Evolutionary conservation across 2,888 invertebrate species (phyloP), one percentile per base, ranked within the genome.

Genomic region (Archaeoteleia sp.): DNA sequence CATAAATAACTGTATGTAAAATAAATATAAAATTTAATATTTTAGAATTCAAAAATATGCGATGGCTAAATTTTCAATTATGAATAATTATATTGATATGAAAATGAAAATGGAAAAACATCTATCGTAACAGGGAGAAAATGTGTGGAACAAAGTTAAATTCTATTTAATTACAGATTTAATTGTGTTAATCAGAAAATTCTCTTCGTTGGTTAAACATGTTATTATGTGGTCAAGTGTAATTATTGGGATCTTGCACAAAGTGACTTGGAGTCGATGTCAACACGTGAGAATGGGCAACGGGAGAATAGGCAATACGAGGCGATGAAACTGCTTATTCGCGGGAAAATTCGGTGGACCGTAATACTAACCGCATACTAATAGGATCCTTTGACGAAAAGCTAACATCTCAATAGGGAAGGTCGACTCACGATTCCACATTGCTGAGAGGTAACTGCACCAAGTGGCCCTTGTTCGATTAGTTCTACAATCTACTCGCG

Each of bases 361-460:
- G 68, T 70, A 74, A 74, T 77, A 73, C 78, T 77, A 77, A 78
- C 75, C 74, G 78, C 76, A 78, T 77, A 74, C 75, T 77, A 78
- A 78, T 78, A 73, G 74, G 67, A 65, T 55, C 74, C 76, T 78
- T 81, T 81, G 79, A 78, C 75, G 75, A 74, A 75, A 75, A 77
- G 78, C 77, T 72, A 79, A 78, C 79, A 76, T 77, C 78, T 75
- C 74, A 63, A 71, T 55, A 57, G 69, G 60, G 67, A 74, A 76
- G 73, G 72, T 68, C 37, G 32, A 68, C 34, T 37, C 27, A 48
- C 37, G 53, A 57, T 48, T 57, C 46, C 14, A 43, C 51, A 55
- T 40, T 55, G 51, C 49, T 15, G 25, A 53, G 37, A 67, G 58
- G 23, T 46, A 54, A 63, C 51, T 54, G 40, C 42, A 25, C 49